Conservation (phyloP, 2,797 vertebrate genomes). For the Cygnus olor region DNA sequence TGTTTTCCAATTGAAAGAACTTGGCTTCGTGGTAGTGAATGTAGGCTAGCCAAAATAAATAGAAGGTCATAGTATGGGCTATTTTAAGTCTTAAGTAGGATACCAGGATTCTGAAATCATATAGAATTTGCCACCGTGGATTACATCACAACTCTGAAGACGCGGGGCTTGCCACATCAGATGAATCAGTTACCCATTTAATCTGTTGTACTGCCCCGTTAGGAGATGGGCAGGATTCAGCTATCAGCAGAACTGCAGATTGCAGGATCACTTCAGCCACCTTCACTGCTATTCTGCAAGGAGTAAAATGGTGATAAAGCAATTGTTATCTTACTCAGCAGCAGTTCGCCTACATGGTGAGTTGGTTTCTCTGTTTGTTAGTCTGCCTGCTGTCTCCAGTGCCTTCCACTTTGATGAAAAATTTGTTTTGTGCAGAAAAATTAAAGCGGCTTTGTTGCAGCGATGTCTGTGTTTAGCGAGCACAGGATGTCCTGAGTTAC, state of each 20-base stretch:
- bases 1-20: conserved; percentile 40
- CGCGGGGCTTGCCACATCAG: neutral
- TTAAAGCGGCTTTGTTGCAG: neutral
- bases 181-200: neutral
- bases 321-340: neutral
- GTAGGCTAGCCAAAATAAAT: conserved; percentile 36
- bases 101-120: conserved; percentile 44
- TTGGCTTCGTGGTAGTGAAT: neutral
- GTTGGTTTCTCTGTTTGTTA: neutral
- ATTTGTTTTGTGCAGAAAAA: neutral
- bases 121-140: conserved; percentile 29
- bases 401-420: neutral
- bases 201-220: neutral
- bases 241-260: neutral
- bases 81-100: conserved; percentile 43
- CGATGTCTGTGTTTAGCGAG: neutral
- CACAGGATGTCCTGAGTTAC: neutral
- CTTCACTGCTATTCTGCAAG: neutral
- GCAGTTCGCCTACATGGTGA: neutral
- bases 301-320: neutral
- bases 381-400: neutral
- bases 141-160: neutral
- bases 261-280: neutral
- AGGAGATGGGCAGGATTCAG: neutral
- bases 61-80: conserved; percentile 17